Conservation (phyloP, 2,113 vertebrate species). For the Aramus guarauna region DNA sequence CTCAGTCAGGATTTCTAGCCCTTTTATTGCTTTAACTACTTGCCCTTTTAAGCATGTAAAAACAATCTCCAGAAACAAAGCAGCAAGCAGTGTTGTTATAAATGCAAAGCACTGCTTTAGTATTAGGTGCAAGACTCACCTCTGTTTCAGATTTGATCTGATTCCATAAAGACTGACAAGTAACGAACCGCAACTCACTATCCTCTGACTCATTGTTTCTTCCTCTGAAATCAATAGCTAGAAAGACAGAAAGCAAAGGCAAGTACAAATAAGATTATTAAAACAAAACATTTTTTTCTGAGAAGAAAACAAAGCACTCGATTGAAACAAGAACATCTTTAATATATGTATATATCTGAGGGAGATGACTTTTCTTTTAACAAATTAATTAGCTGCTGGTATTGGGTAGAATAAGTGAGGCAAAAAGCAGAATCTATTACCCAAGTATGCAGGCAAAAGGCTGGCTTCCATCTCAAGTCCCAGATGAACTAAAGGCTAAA, state of each 20-base stretch:
- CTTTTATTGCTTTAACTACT: not conserved
- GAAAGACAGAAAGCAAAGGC: conserved; percentile 11
- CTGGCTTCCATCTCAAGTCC: not conserved
- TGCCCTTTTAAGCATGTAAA: not conserved
- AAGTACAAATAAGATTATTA: not conserved
- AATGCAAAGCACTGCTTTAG: not conserved
- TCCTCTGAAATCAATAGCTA: conserved; percentile 77
- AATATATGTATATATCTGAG: not conserved
- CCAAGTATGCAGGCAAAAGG: not conserved
- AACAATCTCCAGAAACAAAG: not conserved
- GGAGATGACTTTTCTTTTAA: not conserved
- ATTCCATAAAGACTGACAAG: conserved; percentile 84
- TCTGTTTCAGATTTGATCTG: conserved; percentile 84
- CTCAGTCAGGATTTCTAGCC: not conserved
- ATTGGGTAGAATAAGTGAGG: not conserved
- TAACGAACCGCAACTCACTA: conserved; percentile 74
- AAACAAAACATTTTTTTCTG: not conserved
- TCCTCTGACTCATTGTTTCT: conserved; percentile 67
- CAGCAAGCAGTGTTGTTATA: not conserved
- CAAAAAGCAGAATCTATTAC: not conserved
- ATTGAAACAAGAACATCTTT: not conserved
- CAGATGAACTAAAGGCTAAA: not conserved
- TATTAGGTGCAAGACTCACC: conserved; percentile 70
- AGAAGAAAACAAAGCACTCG: not conserved
- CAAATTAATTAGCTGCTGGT: not conserved